Evolutionary conservation across 2,113 vertebrate genomes (phyloP).

Genomic region (Pedionomus torquatus): DNA sequence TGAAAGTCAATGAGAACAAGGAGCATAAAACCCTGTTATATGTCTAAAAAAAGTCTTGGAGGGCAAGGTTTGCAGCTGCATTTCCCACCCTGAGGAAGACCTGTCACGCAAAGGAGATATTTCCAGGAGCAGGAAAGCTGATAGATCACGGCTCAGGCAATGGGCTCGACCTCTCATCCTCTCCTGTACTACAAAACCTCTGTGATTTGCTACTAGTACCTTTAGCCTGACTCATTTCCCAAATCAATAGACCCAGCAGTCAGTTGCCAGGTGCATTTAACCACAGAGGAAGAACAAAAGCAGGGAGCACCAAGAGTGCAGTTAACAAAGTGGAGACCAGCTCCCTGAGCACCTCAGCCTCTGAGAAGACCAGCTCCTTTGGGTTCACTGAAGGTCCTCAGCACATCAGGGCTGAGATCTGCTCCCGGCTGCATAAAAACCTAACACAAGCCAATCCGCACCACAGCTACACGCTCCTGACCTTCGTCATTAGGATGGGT

Average conservation of each 20-base stretch:
- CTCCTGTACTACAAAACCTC: neutral
- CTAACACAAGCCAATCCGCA: neutral
- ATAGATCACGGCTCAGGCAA: neutral
- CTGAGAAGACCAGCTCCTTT: neutral
- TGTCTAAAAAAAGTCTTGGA: neutral
- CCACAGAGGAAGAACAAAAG: neutral
- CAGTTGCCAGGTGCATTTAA: neutral
- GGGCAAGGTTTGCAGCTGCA: neutral
- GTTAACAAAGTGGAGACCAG: neutral
- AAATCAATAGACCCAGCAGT: neutral
- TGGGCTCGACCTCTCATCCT: neutral
- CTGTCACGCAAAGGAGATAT: neutral
- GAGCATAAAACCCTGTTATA: neutral
- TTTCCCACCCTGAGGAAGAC: neutral
- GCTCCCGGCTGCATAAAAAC: neutral
- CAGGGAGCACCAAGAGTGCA: neutral
- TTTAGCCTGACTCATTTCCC: neutral
- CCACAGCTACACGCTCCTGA: neutral
- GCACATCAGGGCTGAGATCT: neutral
- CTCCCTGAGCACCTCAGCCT: neutral
- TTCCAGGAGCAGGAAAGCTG: neutral
- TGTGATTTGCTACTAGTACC: neutral
- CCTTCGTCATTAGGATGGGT: neutral
- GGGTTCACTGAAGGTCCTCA: neutral
- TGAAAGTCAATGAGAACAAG: slow-evolving; percentile 11